Conservation (phyloP, 2,113 vertebrate species). For the Anas platyrhynchos region DNA sequence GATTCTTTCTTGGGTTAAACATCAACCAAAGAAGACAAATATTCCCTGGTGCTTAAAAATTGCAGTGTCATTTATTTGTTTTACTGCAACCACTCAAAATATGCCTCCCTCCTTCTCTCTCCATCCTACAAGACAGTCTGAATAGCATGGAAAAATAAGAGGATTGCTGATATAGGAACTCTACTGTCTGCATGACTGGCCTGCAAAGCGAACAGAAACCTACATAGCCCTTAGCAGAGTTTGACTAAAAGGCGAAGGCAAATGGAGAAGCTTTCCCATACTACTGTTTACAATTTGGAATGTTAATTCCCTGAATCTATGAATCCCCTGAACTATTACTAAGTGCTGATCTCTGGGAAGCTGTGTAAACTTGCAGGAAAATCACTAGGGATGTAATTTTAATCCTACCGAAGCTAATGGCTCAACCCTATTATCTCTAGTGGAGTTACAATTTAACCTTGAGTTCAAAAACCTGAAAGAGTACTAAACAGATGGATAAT, state of each 20-base stretch:
- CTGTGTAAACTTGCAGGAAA: background rate
- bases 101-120: background rate
- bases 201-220: background rate
- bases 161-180: background rate
- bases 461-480: slow-evolving; percentile 9
- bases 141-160: background rate
- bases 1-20: background rate
- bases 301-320: background rate
- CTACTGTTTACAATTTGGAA: background rate
- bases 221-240: background rate
- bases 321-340: background rate
- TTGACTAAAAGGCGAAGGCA: background rate
- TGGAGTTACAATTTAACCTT: background rate
- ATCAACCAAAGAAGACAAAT: background rate
- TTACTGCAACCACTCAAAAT: background rate
- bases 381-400: background rate
- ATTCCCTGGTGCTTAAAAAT: background rate
- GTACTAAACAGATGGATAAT: background rate
- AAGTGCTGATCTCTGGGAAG: background rate
- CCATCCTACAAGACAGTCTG: background rate
- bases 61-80: background rate
- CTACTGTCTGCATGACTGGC: accelerated
- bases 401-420: background rate
- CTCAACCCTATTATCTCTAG: background rate
- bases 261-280: background rate